Evolutionary conservation across 2,113 vertebrate genomes (phyloP), one percentile per base, ranked within the genome.

Genomic region (Lasiurus cinereus): DNA sequence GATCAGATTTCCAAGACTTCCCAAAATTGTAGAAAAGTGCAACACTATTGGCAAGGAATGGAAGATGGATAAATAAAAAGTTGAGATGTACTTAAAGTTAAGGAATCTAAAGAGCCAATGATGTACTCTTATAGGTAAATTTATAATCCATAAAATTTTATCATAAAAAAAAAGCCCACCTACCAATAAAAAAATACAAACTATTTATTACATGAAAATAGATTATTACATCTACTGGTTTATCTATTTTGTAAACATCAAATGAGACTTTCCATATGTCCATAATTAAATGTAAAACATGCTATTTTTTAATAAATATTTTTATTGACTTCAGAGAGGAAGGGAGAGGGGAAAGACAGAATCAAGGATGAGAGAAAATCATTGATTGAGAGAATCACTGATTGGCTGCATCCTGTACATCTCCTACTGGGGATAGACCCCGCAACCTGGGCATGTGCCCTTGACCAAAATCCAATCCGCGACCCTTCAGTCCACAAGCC

Each of bases 1-100:
- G 99, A 97, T 99, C 99, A 43, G 99, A 99, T 96, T 99, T 99
- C 99, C 99, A 99, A 88, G 99, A 99, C 96, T 99, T 99, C 64
- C 99, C 99, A 96, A 99, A 99, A 98, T 99, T 99, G 98, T 99
- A 99, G 98, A 99, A 99, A 97, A 99, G 98, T 96, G 99, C 99
- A 97, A 99, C 56, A 46, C 99, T 99, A 98, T 99, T 99, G 46
- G 99, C 98, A 66, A 99, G 99, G 98, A 99, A 99, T 50, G 99
- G 99, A 96, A 99, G 97, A 84, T 99, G 99, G 97, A 99, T 99
- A 64, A 99, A 99, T 98, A 99, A 97, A 96, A 99, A 99, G 59
- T 98, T 99, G 83, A 99, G 99, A 99, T 99, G 99, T 99, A 95
- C 91, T 96, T n/a, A 12, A 90, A 90, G 98, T 99, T 98, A 99